Conservation (phyloP, 30 jellyfish, hydroid and myxozoan genomes). For the Haliclystus octoradiatus region DNA sequence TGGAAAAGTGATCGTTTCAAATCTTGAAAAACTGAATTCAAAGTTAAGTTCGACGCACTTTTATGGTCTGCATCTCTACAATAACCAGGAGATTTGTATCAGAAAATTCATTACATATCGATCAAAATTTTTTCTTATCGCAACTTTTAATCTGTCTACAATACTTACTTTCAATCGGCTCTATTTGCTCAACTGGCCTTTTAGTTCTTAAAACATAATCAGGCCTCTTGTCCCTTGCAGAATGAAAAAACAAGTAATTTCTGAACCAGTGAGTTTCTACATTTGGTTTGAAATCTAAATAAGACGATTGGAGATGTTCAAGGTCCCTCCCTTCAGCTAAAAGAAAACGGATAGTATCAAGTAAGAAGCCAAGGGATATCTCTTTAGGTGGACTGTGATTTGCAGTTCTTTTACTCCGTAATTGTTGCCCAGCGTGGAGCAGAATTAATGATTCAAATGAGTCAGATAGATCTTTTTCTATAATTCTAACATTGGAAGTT, state of each 20-base stretch:
- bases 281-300: conserved; percentile 18
- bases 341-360: conserved; percentile 44
- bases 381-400: conserved; percentile 36
- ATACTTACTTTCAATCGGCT: neutral
- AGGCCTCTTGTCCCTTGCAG: conserved; percentile 20
- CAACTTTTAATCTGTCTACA: too few species aligned
- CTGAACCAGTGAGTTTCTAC: conserved; percentile 49
- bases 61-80: too few species aligned
- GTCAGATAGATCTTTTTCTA: conserved; percentile 2
- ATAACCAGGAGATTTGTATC: too few species aligned
- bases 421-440: conserved; percentile 40
- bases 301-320: neutral
- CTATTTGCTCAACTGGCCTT: neutral
- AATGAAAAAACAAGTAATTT: conserved; percentile 28
- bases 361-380: conserved; percentile 42
- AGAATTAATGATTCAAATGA: conserved; percentile 25
- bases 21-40: too few species aligned
- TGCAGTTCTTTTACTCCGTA: conserved; percentile 6
- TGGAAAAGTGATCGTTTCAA: too few species aligned
- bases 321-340: conserved; percentile 20
- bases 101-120: too few species aligned
- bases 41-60: too few species aligned
- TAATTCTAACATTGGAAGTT: neutral
- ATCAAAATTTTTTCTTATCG: too few species aligned
- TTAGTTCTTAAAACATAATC: conserved; percentile 19